Conservation (phyloP, 2,113 vertebrate genomes). For the Castor canadensis region DNA sequence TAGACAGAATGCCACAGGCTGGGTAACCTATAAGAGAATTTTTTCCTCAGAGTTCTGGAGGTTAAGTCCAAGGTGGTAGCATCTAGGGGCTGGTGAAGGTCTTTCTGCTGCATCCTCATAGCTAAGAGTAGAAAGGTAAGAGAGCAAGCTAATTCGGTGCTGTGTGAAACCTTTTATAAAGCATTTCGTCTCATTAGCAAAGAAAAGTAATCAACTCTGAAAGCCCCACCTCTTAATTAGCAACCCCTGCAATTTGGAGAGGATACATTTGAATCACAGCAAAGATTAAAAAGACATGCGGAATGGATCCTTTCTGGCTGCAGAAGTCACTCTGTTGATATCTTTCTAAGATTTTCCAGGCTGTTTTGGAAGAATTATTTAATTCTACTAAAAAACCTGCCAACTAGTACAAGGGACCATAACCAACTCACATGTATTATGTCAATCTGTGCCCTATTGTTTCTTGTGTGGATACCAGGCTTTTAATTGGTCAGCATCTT, state of each 20-base stretch:
- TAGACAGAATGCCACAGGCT: background rate
- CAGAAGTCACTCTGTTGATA: background rate
- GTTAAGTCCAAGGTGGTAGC: background rate
- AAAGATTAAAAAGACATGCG: background rate
- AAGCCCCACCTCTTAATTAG: too few species aligned
- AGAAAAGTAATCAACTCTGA: background rate
- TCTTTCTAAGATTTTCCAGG: background rate
- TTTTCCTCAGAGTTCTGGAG: background rate
- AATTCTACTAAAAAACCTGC: background rate
- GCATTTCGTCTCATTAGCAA: too few species aligned
- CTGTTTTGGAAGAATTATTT: background rate
- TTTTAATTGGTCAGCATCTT: background rate
- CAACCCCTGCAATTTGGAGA: background rate
- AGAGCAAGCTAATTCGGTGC: background rate
- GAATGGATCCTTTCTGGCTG: background rate
- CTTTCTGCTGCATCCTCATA: background rate
- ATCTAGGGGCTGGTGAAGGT: background rate
- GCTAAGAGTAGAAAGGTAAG: background rate
- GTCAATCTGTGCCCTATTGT: background rate
- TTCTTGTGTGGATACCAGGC: background rate
- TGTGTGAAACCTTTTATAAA: too few species aligned
- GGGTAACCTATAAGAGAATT: background rate
- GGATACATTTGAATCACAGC: background rate
- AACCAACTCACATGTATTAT: background rate
- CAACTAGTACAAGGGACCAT: background rate